Percentiles rank a stretch among this genome's conserved stretches.
These are phyloP conservation scores for Allygus modestus DNA, from an alignment of 2,888 invertebrate genomes.

Conservation along the genomic window DNA sequence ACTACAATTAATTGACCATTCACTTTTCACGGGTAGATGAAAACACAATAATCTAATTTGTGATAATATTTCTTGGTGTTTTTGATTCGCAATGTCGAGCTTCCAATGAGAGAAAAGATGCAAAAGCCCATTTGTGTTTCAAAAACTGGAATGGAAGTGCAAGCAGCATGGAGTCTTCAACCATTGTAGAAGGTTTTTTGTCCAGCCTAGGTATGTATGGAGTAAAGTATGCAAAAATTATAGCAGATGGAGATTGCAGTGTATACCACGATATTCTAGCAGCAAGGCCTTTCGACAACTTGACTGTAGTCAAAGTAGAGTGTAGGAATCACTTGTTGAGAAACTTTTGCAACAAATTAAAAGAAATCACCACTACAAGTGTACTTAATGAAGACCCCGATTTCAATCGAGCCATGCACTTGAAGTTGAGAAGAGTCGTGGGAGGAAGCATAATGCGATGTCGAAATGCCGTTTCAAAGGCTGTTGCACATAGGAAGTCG, in stretches of 20 bases:
- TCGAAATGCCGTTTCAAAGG: slow-evolving; percentile 21
- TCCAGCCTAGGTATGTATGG: slow-evolving; percentile 70
- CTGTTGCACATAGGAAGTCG: slow-evolving; percentile 7
- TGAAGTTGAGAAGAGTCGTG: slow-evolving; percentile 44
- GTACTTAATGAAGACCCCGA: not conserved
- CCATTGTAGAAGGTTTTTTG: slow-evolving; percentile 72
- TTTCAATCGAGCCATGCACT: not conserved
- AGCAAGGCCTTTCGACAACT: slow-evolving; percentile 68
- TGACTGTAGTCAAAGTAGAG: slow-evolving; percentile 71
- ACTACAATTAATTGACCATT: too few species aligned
- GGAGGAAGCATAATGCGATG: not conserved
- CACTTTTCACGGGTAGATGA: too few species aligned
- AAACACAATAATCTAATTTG: too few species aligned
- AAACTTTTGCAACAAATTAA: slow-evolving; percentile 65
- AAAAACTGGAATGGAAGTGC: slow-evolving; percentile 71
- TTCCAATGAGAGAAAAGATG: too few species aligned
- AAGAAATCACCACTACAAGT: slow-evolving; percentile 30
- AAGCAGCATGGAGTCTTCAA: slow-evolving; percentile 72
- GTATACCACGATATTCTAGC: slow-evolving; percentile 69
- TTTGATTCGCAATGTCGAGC: too few species aligned
- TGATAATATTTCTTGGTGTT: too few species aligned
- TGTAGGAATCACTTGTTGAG: slow-evolving; percentile 71
- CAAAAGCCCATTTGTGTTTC: slow-evolving; percentile 1
- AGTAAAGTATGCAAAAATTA: slow-evolving; percentile 70
- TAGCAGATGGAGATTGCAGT: too few species aligned